Evolutionary conservation across 2,797 vertebrate species (phyloP), one percentile per base, ranked within the genome.

Genomic region (Gastrophryne carolinensis): DNA sequence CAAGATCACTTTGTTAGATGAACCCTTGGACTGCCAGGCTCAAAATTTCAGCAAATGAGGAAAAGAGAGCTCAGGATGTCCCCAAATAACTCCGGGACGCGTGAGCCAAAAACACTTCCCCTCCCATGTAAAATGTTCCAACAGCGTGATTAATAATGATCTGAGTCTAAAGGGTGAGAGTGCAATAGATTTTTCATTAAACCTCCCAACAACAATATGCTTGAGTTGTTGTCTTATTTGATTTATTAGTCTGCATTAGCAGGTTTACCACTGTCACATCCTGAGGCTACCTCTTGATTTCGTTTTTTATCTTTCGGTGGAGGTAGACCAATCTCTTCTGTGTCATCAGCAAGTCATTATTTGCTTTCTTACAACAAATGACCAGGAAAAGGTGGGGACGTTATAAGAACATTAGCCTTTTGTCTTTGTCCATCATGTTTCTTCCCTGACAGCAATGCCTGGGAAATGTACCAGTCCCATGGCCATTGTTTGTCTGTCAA

Each of bases 131-230:
- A 66, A 67, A 72, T 34, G 60, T 49, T 76, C 39, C 58, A 19
- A 44, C 30, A 13, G 30, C 52, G 79, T 79, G 73, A 82, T 75
- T 57, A 82, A 82, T 82, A 58, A 30, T 69, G 47, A 79, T 54
- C 70, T 56, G 15, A 30, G 79, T 69, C 58, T 74, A 73, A 57
- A 57, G 56, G 76, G 79, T 81, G 60, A 84, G 80, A 83, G 81
- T 70, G 71, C 82, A 81, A 76, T 82, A 64, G 75, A 83, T 81
- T 84, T 79, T 81, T 73, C 78, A 80, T 82, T 82, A 85, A 83
- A 53, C 56, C 81, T 78, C 70, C 54, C 72, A 78, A 65, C 76
- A 71, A 83, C 77, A 83, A 68, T 86, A 82, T 79, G 75, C 79
- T 73, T 81, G 76, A 79, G 67, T 86, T 83, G 68, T 58, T 87